A percentile compares a stretch with the other conserved stretches of the same genome.
These are phyloP conservation scores for Rallus limicola DNA, from an alignment of 2,113 vertebrate genomes.

Conservation along the genomic window DNA sequence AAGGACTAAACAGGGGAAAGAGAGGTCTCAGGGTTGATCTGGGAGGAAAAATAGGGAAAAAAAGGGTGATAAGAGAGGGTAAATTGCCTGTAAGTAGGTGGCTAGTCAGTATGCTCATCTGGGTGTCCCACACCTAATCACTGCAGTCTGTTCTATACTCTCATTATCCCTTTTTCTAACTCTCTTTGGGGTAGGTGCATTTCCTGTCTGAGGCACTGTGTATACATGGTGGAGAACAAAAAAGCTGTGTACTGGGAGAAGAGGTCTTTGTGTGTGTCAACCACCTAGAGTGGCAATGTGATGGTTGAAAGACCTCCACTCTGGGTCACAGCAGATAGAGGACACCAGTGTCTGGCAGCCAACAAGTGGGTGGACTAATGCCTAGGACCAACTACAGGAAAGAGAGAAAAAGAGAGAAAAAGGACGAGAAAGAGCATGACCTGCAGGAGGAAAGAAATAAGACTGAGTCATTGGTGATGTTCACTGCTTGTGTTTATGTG, in stretches of 20 bases:
- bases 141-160: neutral
- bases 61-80: fast-evolving
- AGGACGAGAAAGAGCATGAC: no score
- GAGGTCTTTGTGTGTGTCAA: neutral
- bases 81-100: neutral
- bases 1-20: neutral
- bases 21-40: neutral
- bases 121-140: neutral
- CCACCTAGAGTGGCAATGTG: neutral
- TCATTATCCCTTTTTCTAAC: neutral
- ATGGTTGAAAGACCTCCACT: neutral
- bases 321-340: neutral
- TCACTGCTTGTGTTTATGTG: neutral
- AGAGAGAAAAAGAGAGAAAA: neutral
- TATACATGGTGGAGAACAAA: neutral
- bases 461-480: neutral
- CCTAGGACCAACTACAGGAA: neutral
- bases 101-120: neutral
- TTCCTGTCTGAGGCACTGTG: neutral
- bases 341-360: neutral
- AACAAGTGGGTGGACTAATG: neutral
- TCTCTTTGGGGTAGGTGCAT: neutral
- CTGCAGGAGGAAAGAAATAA: neutral
- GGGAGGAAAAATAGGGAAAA: neutral
- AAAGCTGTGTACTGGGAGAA: neutral